Evolutionary conservation across 2,113 vertebrate species (phyloP).

Genomic region (Jacana jacana): DNA sequence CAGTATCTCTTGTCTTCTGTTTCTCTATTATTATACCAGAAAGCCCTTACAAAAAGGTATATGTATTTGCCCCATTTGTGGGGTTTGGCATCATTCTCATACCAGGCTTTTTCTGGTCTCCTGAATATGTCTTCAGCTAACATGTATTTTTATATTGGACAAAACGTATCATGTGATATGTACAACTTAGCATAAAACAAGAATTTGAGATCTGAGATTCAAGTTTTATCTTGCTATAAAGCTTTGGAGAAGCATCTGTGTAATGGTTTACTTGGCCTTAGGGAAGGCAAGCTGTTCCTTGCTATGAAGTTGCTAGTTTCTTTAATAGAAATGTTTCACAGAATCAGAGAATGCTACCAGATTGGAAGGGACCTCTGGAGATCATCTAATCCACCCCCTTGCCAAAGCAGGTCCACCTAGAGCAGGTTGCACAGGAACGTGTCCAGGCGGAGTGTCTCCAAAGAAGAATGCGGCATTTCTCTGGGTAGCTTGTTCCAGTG

Average conservation of each 20-base stretch:
- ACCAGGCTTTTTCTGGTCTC: background rate
- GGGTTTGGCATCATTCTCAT: background rate
- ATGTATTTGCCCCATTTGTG: background rate
- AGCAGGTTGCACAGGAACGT: no score
- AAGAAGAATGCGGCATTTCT: no score
- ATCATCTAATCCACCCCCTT: no score
- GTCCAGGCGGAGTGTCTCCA: no score
- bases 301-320: background rate
- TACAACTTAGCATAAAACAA: background rate
- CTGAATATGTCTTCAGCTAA: background rate
- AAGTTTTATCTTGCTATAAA: background rate
- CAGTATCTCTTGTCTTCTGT: background rate
- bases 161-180: background rate
- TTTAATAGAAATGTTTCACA: background rate
- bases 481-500: no score
- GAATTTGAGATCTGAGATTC: background rate
- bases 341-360: no score
- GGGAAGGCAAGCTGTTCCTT: background rate
- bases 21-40: background rate
- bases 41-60: background rate
- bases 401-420: no score
- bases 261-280: background rate
- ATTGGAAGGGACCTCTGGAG: no score
- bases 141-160: background rate
- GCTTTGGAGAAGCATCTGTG: background rate